Base-by-base conservation (phyloP, 2,113 vertebrate species). In the Rhabdornis inornatus region DNA sequence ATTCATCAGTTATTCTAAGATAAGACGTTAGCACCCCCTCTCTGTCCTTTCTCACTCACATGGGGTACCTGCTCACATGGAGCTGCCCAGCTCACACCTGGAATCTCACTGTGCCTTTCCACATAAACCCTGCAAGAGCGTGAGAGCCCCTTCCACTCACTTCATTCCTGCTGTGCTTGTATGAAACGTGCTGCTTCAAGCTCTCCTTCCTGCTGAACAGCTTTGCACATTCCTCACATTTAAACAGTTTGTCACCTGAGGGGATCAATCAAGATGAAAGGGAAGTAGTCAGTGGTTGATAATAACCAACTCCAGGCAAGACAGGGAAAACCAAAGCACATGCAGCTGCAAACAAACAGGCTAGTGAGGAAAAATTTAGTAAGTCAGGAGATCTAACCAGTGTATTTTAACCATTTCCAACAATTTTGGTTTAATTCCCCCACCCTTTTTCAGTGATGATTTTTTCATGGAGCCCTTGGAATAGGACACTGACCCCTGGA, bases 141-240 rank as follows among this genome's bases (percentile, higher is more conserved):
- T 3, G 6, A 25, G 22, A 69, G 82, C 44, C 55, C 30, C 39
- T 90, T 57, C 24, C 88, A 90, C 98, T 84, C 93, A 99, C 99
- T 98, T 98, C 95, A 9, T 98, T 99, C 97, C 99, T 98, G 98
- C 99, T 99, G 98, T 99, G 99, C 97, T 99, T 99, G 97, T 99
- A 99, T 0, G 99, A 99, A 64, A 99, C 99, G 31, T 99, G 99
- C 95, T 99, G 99, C 98, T 99, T 99, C 79, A 99, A 98, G 83
- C 99, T 99, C 96, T 99, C 99, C 94, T 99, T 99, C 59, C 99
- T 99, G 97, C 99, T 99, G 97, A 99, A 99, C 92, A 99, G 96
- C 95, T 99, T 99, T n/a, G 99, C 98, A 64, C 99, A 99, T 70
- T 99, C 99, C 47, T 99, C 99, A 87, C 99, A 99, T 81, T 99